Evolutionary conservation across 2,113 vertebrate species (phyloP), one percentile per base, ranked within the genome.

Genomic region (Myotis brandtii): DNA sequence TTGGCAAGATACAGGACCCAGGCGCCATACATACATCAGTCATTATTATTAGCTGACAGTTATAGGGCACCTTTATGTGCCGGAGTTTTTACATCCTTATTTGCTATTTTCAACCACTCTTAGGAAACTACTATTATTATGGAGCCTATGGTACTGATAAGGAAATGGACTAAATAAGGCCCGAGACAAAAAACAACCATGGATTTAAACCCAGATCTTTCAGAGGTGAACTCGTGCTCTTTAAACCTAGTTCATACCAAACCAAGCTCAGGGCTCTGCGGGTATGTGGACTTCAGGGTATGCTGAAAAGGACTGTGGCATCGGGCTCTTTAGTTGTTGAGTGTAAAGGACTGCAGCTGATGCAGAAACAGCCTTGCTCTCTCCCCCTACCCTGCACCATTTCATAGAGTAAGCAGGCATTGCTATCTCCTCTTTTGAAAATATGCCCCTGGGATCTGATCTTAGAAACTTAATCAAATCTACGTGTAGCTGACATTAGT

Each of bases 391-490:
- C 23, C 21, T 13, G 30, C 27, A 62, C 23, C 18, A 84, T 87
- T 69, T 48, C 56, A 5, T 14, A 23, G 21, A 8, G 8, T n/a
- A 27, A 32, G 4, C 46, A 40, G 30, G 77, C 6, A 32, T 40
- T 40, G 46, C 66, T 54, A 7, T 34, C 50, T 67, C 16, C 5
- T 2, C 2, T 80, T 67, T 93, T 40, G 83, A 84, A 92, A 89
- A 70, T 50, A 52, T 30, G 8, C 11, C 25, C 21, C 81, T 92
- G 43, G 23, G 5, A 84, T 76, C 52, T 83, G 48, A 69, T 75
- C 11, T 73, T n/a, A 87, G 64, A 67, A 87, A 75, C 64, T 23
- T 86, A 79, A 93, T n/a, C 52, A 86, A 89, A 91, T 25, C 40
- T 27, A 16, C 13, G 5, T 76, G 25, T 40, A 90, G 13, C 50